phyloP scores from a whole-genome alignment of 2,888 invertebrate genomes.

The Ptilodon capucinus region DNA sequence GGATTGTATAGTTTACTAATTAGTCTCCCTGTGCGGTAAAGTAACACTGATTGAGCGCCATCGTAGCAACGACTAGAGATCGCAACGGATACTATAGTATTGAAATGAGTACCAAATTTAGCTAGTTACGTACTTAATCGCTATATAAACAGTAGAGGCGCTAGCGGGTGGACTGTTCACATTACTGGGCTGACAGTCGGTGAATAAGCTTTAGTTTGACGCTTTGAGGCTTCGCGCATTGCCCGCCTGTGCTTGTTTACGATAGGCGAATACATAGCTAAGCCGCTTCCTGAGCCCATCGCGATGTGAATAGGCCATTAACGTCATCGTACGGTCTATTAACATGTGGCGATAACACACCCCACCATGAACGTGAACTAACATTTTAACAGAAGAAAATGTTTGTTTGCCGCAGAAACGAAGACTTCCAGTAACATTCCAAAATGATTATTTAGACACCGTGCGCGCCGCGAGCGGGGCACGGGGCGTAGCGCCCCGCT shows the following conservation, averaged over 20 bases:
- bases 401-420: slow-evolving; percentile 79
- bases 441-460: slow-evolving; percentile 68
- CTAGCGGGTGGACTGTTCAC: slow-evolving; percentile 33
- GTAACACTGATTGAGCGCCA: slow-evolving; percentile 23
- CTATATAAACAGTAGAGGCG: slow-evolving; percentile 35
- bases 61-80: slow-evolving; percentile 30
- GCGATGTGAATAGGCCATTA: slow-evolving; percentile 28
- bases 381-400: slow-evolving; percentile 64
- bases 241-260: slow-evolving; percentile 24
- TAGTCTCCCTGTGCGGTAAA: slow-evolving; percentile 22
- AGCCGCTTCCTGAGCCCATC: slow-evolving; percentile 23
- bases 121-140: slow-evolving; percentile 37
- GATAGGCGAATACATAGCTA: slow-evolving; percentile 25
- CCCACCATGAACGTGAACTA: slow-evolving; percentile 43
- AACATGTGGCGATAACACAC: slow-evolving; percentile 25
- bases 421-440: slow-evolving; percentile 79
- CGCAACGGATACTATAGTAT: slow-evolving; percentile 26
- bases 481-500: slow-evolving; percentile 31
- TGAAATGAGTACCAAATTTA: slow-evolving; percentile 34
- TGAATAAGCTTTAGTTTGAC: slow-evolving; percentile 16
- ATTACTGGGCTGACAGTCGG: slow-evolving; percentile 16
- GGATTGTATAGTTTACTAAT: slow-evolving; percentile 28
- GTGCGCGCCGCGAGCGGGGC: slow-evolving; percentile 44
- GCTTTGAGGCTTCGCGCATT: slow-evolving; percentile 20
- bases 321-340: slow-evolving; percentile 18